Evolutionary conservation across 2,888 invertebrate species (phyloP), one percentile per base, ranked within the genome.

Genomic region (Drosophila melanosoma): DNA sequence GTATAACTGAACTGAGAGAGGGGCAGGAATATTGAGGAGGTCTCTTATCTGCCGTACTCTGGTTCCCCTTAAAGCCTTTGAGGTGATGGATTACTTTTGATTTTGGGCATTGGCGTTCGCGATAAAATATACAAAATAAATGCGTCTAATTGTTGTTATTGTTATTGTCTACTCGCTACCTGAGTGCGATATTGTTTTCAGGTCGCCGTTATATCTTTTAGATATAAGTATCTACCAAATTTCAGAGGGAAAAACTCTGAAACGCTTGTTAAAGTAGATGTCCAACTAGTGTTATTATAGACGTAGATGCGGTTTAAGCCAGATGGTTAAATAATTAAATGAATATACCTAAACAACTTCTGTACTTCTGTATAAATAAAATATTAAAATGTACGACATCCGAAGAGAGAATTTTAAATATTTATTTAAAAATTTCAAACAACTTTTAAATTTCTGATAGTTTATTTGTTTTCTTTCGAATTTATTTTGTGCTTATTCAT

Each of bases 81-180:
- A 83, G 82, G 90, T 87, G 87, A 87, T 87, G 87, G 90, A 87
- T 87, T 87, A 90, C 90, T 81, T 87, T 74, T 82, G 87, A 87
- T 87, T 85, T 88, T 78, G 83, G 90, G 83, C 85, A 84, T 87
- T 89, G 82, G 82, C 71, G 69, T 71, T 69, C 32, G 66, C 62
- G 86, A 86, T 86, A 86, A 89, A 83, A 83, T 69, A 69, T 71
- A 83, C 73, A 72, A 75, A 81, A 71, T 66, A 83, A 85, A 87
- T 85, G 88, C 79, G 61, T 51, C 70, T 74, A 76, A 86, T 85
- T 85, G 81, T 87, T 76, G 74, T 81, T 80, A 68, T 67, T 80
- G 60, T 77, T 74, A 63, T 75, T 75, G 64, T 78, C 78, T 76
- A 71, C 70, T 71, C 57, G 69, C 52, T 74, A 69, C 73, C 74